These are phyloP conservation scores for Drosophila nr. fundita DNA, from an alignment of 2,888 invertebrate species.

Conservation along the genomic window DNA sequence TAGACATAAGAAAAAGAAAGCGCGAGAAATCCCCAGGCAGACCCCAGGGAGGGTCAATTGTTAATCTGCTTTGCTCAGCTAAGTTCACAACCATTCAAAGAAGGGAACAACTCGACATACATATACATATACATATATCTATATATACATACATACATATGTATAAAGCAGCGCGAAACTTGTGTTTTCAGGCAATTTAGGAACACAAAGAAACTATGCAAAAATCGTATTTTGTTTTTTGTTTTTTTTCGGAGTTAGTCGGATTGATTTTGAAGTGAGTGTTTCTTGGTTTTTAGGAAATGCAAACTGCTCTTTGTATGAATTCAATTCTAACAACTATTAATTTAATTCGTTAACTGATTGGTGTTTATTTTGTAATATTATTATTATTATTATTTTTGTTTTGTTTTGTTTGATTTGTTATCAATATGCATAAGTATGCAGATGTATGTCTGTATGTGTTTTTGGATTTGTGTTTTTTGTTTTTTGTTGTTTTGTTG, in stretches of 20 bases:
- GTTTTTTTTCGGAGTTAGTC: neutral
- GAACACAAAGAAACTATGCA: slow-evolving; percentile 10
- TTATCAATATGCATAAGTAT: slow-evolving; percentile 17
- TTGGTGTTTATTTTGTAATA: neutral
- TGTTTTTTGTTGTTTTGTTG: neutral
- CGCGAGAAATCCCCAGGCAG: slow-evolving; percentile 24
- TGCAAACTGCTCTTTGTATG: slow-evolving; percentile 9
- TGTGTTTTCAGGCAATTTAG: neutral
- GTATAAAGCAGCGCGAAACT: slow-evolving; percentile 16
- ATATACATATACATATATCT: neutral
- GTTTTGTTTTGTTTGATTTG: neutral
- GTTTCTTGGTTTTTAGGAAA: slow-evolving; percentile 3
- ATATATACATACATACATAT: neutral
- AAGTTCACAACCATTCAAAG: slow-evolving; percentile 68
- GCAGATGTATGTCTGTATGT: slow-evolving; percentile 15
- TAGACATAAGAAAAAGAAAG: neutral
- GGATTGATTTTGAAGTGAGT: neutral
- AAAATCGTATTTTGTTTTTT: neutral
- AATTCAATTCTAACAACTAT: slow-evolving; percentile 7
- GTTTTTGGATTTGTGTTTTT: slow-evolving; percentile 1
- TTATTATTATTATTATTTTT: slow-evolving; percentile 10
- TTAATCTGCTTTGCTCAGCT: slow-evolving; percentile 53
- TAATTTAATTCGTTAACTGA: slow-evolving; percentile 2
- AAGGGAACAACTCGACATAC: slow-evolving; percentile 27
- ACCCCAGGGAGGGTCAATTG: slow-evolving; percentile 14